Percentiles rank a stretch among this genome's conserved stretches.
phyloP scores from a whole-genome alignment of 2,888 invertebrate genomes.

The Macrophya annulata region DNA sequence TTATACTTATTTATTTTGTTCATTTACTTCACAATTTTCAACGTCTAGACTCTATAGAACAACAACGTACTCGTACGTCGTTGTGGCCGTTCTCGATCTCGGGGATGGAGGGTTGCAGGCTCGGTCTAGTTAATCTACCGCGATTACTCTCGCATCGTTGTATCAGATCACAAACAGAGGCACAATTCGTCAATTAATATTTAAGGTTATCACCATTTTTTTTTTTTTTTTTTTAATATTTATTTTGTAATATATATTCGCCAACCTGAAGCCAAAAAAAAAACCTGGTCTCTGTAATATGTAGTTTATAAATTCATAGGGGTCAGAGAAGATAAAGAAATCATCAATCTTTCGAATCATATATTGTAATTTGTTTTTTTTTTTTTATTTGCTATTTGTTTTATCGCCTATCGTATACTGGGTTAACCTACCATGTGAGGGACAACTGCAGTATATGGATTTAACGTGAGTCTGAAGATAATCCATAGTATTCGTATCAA shows the following conservation, averaged over 20 bases:
- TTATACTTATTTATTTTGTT: not conserved
- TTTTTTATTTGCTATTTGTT: not conserved
- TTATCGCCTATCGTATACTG: conserved; percentile 11
- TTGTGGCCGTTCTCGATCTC: not conserved
- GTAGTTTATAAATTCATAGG: not conserved
- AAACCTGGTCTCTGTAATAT: not conserved
- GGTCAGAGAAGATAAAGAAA: not conserved
- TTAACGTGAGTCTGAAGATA: not conserved
- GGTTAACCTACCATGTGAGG: not conserved
- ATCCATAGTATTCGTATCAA: conserved; percentile 7
- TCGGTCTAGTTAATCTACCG: not conserved
- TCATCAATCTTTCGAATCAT: not conserved
- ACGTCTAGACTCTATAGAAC: conserved; percentile 21
- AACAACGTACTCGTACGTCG: not conserved
- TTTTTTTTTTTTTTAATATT: not conserved
- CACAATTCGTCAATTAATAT: conserved; percentile 46
- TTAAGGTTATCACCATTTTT: conserved; percentile 50
- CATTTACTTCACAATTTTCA: not conserved
- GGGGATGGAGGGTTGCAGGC: too few species aligned
- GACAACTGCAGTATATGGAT: not conserved
- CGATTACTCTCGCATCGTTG: not conserved
- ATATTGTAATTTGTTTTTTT: too few species aligned
- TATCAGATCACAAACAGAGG: conserved; percentile 48
- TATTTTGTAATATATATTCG: not conserved
- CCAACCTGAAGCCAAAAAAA: conserved; percentile 32